Conservation (phyloP, 2,113 vertebrate genomes). For the Tachuris rubrigastra region DNA sequence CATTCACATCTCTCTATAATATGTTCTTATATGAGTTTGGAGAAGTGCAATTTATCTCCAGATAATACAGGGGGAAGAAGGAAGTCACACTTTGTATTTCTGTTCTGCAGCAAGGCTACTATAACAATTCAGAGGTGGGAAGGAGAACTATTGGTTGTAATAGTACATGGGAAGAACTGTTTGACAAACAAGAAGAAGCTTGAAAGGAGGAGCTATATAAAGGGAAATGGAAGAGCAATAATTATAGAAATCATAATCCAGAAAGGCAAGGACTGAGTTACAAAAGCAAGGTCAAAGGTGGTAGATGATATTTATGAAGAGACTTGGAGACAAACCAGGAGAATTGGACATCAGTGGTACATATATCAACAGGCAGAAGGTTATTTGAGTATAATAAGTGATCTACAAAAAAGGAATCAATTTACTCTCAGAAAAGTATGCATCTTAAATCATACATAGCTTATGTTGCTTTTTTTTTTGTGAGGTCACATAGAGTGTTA, state of each 20-base stretch:
- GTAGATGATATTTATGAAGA: neutral
- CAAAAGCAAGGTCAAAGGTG: neutral
- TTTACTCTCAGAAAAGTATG: neutral
- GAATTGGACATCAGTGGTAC: neutral
- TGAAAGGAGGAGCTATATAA: neutral
- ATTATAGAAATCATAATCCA: neutral
- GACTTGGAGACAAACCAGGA: neutral
- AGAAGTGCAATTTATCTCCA: neutral
- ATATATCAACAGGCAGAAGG: neutral
- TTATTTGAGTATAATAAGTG: neutral
- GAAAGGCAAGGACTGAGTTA: neutral
- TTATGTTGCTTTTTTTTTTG: neutral
- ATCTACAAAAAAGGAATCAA: neutral
- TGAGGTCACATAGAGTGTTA: neutral
- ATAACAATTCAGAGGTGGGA: neutral
- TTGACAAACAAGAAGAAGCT: neutral
- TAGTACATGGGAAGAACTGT: neutral
- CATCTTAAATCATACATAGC: neutral
- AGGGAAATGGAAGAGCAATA: neutral
- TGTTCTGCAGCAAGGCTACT: neutral
- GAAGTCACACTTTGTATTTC: neutral
- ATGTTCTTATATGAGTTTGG: neutral
- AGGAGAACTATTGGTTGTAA: neutral
- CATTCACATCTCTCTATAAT: neutral
- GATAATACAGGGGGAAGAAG: neutral